Percentiles rank a stretch among this genome's conserved stretches.
phyloP scores from a whole-genome alignment of 2,888 invertebrate species.

The Liopterus haemorrhoidalis region DNA sequence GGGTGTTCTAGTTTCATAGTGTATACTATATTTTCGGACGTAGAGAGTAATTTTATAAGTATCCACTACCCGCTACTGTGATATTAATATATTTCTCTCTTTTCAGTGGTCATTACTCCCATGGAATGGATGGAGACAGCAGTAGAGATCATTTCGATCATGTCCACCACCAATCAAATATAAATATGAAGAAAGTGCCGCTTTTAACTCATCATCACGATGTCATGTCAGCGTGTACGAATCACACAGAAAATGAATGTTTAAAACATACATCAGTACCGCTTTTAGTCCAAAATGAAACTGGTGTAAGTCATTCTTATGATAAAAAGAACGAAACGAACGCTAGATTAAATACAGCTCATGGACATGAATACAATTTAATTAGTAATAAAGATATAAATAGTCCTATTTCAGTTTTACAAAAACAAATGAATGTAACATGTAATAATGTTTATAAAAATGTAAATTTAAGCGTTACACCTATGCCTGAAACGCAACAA shows the following conservation, averaged over 20 bases:
- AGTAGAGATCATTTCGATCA: slow-evolving; percentile 21
- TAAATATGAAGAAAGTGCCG: slow-evolving; percentile 28
- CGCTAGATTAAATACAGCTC: slow-evolving; percentile 33
- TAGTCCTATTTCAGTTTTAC: slow-evolving; percentile 9
- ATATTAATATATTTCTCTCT: too few relatives aligned
- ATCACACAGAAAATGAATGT: slow-evolving; percentile 29
- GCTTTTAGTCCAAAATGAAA: slow-evolving; percentile 34
- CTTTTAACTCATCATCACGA: slow-evolving; percentile 29
- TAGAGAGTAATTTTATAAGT: too few relatives aligned
- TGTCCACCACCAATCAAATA: slow-evolving; percentile 5
- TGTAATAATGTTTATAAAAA: slow-evolving; percentile 20
- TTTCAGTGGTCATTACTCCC: slow-evolving; percentile 15
- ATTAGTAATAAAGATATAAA: slow-evolving; percentile 6
- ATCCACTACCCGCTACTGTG: too few relatives aligned
- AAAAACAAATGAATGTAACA: slow-evolving; percentile 10
- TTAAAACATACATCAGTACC: slow-evolving; percentile 34
- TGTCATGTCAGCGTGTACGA: slow-evolving; percentile 23
- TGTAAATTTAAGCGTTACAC: slow-evolving; percentile 14
- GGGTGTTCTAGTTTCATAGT: too few relatives aligned
- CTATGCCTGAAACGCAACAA: not conserved
- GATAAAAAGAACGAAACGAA: slow-evolving; percentile 37
- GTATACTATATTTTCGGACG: too few relatives aligned
- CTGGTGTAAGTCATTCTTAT: slow-evolving; percentile 20
- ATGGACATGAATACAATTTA: slow-evolving; percentile 10
- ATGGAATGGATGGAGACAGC: slow-evolving; percentile 14